Conservation (phyloP, 2,113 vertebrate genomes). For the Lepisosteus oculatus region DNA sequence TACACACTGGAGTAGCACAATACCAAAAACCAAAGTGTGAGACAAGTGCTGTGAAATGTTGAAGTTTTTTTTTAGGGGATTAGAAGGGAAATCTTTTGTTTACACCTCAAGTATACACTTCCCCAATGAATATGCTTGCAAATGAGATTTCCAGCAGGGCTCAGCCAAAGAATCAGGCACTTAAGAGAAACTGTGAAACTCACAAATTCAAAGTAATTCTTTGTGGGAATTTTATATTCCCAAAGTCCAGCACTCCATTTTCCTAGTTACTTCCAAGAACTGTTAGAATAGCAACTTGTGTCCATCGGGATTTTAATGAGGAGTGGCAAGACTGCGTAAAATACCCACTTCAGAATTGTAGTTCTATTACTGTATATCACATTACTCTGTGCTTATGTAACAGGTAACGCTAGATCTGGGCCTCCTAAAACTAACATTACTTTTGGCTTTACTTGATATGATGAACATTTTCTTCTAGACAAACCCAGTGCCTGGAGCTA, state of each 20-base stretch:
- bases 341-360: constrained; percentile 34
- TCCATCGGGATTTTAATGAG: constrained; percentile 46
- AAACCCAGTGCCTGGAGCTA: too few relatives aligned
- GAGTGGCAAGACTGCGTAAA: constrained; percentile 43
- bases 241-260: constrained; percentile 39
- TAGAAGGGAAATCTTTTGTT: too few relatives aligned
- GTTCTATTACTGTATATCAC: too few relatives aligned
- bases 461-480: constrained; percentile 13
- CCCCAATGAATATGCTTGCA: neutral
- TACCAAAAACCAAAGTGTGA: too few relatives aligned
- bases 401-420: constrained; percentile 43
- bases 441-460: constrained; percentile 34
- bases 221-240: neutral
- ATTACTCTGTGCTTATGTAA: constrained; percentile 54
- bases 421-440: constrained; percentile 47
- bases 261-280: constrained; percentile 30
- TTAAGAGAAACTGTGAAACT: neutral
- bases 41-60: too few relatives aligned
- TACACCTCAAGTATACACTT: neutral
- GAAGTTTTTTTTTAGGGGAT: too few relatives aligned
- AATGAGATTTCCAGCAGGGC: neutral
- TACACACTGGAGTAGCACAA: too few relatives aligned
- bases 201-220: neutral
- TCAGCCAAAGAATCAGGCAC: neutral
- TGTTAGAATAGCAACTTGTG: constrained; percentile 33